Evolutionary conservation across 2,113 vertebrate species (phyloP), one percentile per base, ranked within the genome.

Genomic region (Tetrax tetrax): DNA sequence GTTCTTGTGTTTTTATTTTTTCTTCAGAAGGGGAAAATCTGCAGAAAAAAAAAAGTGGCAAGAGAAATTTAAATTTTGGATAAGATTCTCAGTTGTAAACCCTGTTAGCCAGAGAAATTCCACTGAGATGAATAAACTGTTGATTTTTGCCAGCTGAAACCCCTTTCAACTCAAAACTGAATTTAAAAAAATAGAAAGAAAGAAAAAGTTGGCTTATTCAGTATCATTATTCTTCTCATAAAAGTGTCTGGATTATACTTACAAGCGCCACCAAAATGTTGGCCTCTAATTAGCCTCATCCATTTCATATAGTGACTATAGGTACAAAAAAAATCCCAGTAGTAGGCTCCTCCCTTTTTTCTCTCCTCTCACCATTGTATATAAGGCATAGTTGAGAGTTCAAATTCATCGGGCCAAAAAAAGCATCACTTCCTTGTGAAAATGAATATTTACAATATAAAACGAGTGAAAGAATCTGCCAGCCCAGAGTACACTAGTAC

Each of bases 381-480:
- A 50, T 71, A 93, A 59, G 13, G 27, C 68, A 47, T 43, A 61
- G 23, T 43, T 7, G 7, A 75, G 47, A 90, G 61, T 74, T 71
- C 54, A 8, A 84, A 96, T 83, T 86, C 38, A 72, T 63, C 77
- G n/a, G 29, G 10, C 50, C 53, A 66, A 31, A 93, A 91, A 93
- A 88, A 60, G 1, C 28, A 74, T 23, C 11, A 48, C 35, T 90
- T 92, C 72, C 95, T 96, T 71, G 66, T 90, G 37, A 91, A 91
- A 86, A 86, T 54, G 15, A 57, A 21, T 82, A 95, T 93, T 95
- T 87, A 53, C 45, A 75, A 37, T 88, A 68, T 47, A 80, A 80
- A 94, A 75, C 51, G 51, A 80, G 60, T 90, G 74, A 89, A 95
- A 83, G 70, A 82, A 51, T 74, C 77, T 96, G 91, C 53, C 94